Base-by-base conservation (phyloP, 2,888 invertebrate genomes). In the Phanerotoma sp. region DNA sequence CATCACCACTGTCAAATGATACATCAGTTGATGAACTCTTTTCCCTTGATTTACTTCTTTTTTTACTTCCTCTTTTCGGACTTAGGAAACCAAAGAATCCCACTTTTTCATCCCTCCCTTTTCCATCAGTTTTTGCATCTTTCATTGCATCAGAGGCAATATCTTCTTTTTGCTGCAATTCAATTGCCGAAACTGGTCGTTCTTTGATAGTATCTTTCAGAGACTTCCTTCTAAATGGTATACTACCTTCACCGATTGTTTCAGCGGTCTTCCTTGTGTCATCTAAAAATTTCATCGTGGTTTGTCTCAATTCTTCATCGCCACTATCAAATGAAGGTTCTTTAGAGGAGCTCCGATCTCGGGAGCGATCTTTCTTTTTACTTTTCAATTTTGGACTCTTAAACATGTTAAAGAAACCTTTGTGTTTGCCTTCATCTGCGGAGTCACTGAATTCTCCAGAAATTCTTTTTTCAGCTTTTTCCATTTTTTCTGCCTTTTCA, bases 261-360 rank as follows among this genome's bases (percentile, higher is more conserved):
- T 70, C 67, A 4, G 62, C 54, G 30, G 55, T 38, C 56, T 64
- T 66, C 54, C 57, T 66, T 2, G 66, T 62, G 18, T 70, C 65
- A 3, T 70, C 68, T 33, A 67, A 48, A 32, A 71, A 61, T 42
- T 65, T 64, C n/a, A 58, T 57, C 3, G 69, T 65, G 0, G 62
- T 47, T 20, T 15, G 35, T 58, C 65, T 74, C 1, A 61, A 32
- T 16, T 75, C 73, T 5, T 76, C 75, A 37, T 76, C 76, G 0
- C 69, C 72, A 30, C 74, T 76, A 9, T 76, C 76, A 22, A 73
- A 70, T 2, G 76, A 75, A 2, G 65, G 54, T 1, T 76, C 72
- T 6, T n/a, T n/a, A n/a, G 42, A 47, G 2, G 53, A 28, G 28
- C 57, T 57, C 28, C 60, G 59, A 21, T 60, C 62, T 33, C 70